Conservation (phyloP, 2,888 invertebrate genomes). For the Graphium colonna region DNA sequence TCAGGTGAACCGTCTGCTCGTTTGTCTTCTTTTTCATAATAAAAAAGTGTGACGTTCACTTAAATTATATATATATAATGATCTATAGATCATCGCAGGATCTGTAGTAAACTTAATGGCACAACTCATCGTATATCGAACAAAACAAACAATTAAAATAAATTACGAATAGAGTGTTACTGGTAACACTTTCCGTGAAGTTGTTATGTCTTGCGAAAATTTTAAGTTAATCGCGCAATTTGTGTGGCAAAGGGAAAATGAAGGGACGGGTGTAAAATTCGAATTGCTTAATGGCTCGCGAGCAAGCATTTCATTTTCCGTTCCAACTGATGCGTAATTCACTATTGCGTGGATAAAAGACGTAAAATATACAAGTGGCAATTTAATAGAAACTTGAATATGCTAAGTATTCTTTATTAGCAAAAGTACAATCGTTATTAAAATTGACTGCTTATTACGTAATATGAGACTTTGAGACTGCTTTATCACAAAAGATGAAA, state of each 20-base stretch:
- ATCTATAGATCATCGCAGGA: too few species aligned
- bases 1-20: too few species aligned
- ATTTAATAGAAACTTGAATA: constrained; percentile 4
- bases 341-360: constrained; percentile 63
- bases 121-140: constrained; percentile 9
- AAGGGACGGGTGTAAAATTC: constrained; percentile 78
- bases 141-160: constrained; percentile 15
- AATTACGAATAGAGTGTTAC: constrained; percentile 1
- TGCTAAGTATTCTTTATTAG: constrained; percentile 10
- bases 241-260: constrained; percentile 73
- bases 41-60: too few species aligned
- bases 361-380: constrained; percentile 55
- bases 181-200: constrained; percentile 19
- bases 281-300: constrained; percentile 76
- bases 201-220: constrained; percentile 29
- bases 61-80: too few species aligned
- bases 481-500: neutral
- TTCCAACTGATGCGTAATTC: constrained; percentile 74
- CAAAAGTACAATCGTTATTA: neutral
- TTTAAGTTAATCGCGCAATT: constrained; percentile 55
- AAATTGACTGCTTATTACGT: neutral
- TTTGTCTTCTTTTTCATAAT: too few species aligned
- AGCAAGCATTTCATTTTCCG: constrained; percentile 79
- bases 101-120: constrained; percentile 2
- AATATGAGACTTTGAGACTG: too few species aligned